Conservation (phyloP, 2,888 invertebrate genomes). For the Heteromyza rotundicornis region DNA sequence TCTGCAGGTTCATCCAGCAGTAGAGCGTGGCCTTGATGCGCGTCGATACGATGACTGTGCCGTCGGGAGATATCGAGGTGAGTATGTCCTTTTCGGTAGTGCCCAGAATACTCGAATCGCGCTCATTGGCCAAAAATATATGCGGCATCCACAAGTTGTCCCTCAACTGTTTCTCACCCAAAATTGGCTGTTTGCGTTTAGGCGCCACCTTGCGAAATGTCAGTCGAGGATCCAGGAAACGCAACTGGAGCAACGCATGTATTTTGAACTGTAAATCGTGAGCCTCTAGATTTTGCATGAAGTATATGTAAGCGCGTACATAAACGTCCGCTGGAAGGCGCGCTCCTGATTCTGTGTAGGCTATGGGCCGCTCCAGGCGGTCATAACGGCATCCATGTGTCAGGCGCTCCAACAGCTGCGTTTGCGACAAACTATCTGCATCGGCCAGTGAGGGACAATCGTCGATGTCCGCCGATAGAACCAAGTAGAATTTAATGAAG, state of each 20-base stretch:
- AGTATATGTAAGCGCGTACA: slow-evolving; percentile 80
- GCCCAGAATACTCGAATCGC: slow-evolving; percentile 73
- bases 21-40: slow-evolving; percentile 82
- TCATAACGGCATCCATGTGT: slow-evolving; percentile 81
- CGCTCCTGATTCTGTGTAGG: slow-evolving; percentile 55
- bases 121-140: slow-evolving; percentile 81
- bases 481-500: too few relatives aligned
- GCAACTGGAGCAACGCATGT: slow-evolving; percentile 79
- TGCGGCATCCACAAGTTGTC: slow-evolving; percentile 84
- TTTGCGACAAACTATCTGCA: slow-evolving; percentile 72
- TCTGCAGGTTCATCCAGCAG: slow-evolving; percentile 85
- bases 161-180: slow-evolving; percentile 74
- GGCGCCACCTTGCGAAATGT: slow-evolving; percentile 74
- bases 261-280: slow-evolving; percentile 86
- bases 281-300: slow-evolving; percentile 82
- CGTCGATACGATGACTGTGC: slow-evolving; percentile 79
- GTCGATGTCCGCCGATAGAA: too few relatives aligned
- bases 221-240: slow-evolving; percentile 77
- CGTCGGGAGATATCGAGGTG: slow-evolving; percentile 79
- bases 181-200: slow-evolving; percentile 69
- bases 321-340: slow-evolving; percentile 74
- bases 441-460: slow-evolving; percentile 66
- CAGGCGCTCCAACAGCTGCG: slow-evolving; percentile 73
- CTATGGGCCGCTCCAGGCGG: slow-evolving; percentile 71
- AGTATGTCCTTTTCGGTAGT: slow-evolving; percentile 79